phyloP scores from a whole-genome alignment of 2,797 vertebrate species.

The Spea hammondii region DNA sequence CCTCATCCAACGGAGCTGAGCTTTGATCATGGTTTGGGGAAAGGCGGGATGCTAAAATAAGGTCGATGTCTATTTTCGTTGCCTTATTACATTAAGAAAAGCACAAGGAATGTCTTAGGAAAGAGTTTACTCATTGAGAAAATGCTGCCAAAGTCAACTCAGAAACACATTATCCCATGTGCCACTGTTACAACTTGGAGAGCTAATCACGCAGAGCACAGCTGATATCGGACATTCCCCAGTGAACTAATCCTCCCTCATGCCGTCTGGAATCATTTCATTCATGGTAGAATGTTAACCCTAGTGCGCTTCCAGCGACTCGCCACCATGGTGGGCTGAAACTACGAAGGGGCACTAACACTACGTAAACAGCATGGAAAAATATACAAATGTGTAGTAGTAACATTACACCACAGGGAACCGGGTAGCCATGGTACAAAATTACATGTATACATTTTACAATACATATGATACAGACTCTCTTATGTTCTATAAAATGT shows the following conservation, averaged over 20 bases:
- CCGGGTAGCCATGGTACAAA: too few relatives aligned
- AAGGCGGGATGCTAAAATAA: constrained; percentile 45
- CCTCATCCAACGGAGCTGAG: constrained; percentile 34
- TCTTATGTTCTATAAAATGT: too few relatives aligned
- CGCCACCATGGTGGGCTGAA: too few relatives aligned
- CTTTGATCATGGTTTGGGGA: constrained; percentile 46
- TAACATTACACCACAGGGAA: too few relatives aligned
- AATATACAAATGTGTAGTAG: too few relatives aligned
- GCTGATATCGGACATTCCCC: constrained; percentile 29
- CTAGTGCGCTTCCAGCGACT: neutral
- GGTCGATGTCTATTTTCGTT: constrained; percentile 36
- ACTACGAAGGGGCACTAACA: neutral
- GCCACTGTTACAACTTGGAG: constrained; percentile 29
- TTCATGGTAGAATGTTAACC: neutral
- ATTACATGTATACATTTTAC: too few relatives aligned
- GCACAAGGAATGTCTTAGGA: constrained; percentile 43
- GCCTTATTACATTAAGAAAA: constrained; percentile 50
- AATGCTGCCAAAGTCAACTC: constrained; percentile 44
- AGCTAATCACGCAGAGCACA: constrained; percentile 6
- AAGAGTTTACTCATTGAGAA: constrained; percentile 41
- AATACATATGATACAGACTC: too few relatives aligned
- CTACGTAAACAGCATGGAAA: too few relatives aligned
- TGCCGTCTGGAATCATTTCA: neutral
- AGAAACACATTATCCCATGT: constrained; percentile 43
- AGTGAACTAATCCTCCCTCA: constrained; percentile 11